Evolutionary conservation across 1,140 invertebrate genomes (phyloP), one percentile per base, ranked within the genome.

Genomic region (Chironomus striatipennis): DNA sequence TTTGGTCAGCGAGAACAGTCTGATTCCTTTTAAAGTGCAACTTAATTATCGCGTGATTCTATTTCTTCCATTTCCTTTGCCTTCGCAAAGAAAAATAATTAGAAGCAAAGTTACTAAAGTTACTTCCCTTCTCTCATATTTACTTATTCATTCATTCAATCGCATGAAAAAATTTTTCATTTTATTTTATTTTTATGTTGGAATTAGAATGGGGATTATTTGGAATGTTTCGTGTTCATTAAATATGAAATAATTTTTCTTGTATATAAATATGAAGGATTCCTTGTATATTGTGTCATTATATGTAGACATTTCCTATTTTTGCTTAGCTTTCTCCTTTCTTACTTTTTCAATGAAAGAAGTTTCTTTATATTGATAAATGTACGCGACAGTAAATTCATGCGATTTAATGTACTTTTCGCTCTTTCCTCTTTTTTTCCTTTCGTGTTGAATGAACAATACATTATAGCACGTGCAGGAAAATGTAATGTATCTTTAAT

Each of bases 401-500:
- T 34, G 24, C 24, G 24, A 34, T 47, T 57, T 57, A 57, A 57
- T 57, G 47, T 57, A 57, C 47, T 34, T 34, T 34, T 57, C 47
- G 47, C 12, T 57, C 47, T n/a, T 57, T 57, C 15, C 43, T 47
- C 43, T 10, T 47, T 47, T 15, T 47, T 57, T 57, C 12, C 8
- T 57, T 57, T 57, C 4, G 5, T 57, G 47, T 57, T 57, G 4
- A 34, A 15, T 57, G 47, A 57, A 57, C 47, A 57, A 57, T 57
- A 7, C 47, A 57, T 57, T 57, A 57, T 57, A 57, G 8, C 47
- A 57, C 47, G 47, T 57, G 47, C 47, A 57, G 47, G 47, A 57
- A 57, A 57, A 57, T 57, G 47, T 57, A 57, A 57, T 57, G 47
- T 57, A 57, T 57, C 47, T 57, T 57, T 57, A 57, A 57, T 57